Evolutionary conservation across 2,888 invertebrate genomes (phyloP).

Genomic region (Linyphia triangularis): DNA sequence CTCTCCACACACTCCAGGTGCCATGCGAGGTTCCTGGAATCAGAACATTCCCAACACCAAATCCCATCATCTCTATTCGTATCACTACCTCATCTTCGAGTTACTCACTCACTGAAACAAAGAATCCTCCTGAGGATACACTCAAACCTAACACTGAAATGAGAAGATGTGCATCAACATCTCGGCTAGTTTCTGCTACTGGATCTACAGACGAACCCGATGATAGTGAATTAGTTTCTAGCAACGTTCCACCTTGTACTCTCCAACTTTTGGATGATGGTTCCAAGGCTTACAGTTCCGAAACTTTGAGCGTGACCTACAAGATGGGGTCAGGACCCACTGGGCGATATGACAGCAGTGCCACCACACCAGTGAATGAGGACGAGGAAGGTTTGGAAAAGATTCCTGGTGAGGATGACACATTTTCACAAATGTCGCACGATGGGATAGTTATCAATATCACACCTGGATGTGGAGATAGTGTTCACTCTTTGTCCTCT

Average conservation of each 20-base stretch:
- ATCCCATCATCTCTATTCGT: slow-evolving; percentile 35
- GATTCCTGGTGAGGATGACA: slow-evolving; percentile 17
- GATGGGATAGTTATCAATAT: slow-evolving; percentile 52
- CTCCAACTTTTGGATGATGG: slow-evolving; percentile 81
- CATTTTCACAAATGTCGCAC: slow-evolving; percentile 21
- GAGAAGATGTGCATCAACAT: slow-evolving; percentile 71
- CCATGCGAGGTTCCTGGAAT: slow-evolving; percentile 27
- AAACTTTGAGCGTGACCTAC: slow-evolving; percentile 52
- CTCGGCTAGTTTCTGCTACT: slow-evolving; percentile 37
- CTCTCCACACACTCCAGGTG: slow-evolving; percentile 50
- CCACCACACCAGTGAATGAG: slow-evolving; percentile 41
- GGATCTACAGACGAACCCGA: background rate
- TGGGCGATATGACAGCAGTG: background rate
- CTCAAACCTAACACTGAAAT: slow-evolving; percentile 41
- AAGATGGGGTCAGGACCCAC: slow-evolving; percentile 24
- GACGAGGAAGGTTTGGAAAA: slow-evolving; percentile 37
- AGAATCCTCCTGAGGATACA: background rate
- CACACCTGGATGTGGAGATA: background rate
- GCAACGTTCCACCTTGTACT: slow-evolving; percentile 78
- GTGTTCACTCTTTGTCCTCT: slow-evolving; percentile 30
- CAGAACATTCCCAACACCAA: background rate
- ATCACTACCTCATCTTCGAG: slow-evolving; percentile 61
- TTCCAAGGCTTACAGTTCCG: slow-evolving; percentile 47
- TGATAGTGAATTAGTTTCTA: background rate
- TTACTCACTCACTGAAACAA: slow-evolving; percentile 47